A percentile compares a stretch with the other conserved stretches of the same genome.
Conservation (phyloP, 2,797 vertebrate species). For the Sebastes variabilis region DNA sequence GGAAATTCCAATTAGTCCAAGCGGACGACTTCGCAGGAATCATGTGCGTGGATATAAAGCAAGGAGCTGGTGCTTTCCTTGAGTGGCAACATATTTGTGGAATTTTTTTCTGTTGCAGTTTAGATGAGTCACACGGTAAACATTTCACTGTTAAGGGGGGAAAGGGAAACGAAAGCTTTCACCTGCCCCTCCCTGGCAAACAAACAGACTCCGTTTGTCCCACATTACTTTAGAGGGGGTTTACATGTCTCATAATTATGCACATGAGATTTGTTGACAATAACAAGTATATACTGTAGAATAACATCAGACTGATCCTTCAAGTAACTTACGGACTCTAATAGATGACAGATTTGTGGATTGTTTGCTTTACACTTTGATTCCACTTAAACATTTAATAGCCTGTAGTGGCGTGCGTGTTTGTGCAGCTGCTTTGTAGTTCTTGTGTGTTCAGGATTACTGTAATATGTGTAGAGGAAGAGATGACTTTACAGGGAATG, state of each 20-base stretch:
- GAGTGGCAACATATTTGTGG: background rate
- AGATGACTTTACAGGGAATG: background rate
- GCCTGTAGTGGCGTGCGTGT: no score
- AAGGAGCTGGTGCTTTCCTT: no score
- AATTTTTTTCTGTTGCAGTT: background rate
- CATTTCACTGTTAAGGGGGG: background rate
- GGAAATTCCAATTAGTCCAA: background rate
- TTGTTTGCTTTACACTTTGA: background rate
- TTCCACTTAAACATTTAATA: background rate
- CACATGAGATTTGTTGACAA: background rate
- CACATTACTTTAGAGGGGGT: background rate
- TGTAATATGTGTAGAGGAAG: background rate
- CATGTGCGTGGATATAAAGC: background rate
- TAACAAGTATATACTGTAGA: background rate
- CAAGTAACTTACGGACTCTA: background rate
- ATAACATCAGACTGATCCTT: background rate
- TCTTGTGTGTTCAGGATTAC: background rate
- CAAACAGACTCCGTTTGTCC: background rate
- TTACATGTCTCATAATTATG: background rate
- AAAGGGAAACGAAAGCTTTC: background rate
- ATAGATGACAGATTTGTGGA: background rate
- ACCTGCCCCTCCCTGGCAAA: background rate
- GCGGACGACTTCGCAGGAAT: background rate
- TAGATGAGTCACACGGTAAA: background rate
- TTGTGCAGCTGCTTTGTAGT: background rate